A percentile compares a stretch with the other conserved stretches of the same genome.
Conservation (phyloP, 2,113 vertebrate genomes). For the Trinectes maculatus region DNA sequence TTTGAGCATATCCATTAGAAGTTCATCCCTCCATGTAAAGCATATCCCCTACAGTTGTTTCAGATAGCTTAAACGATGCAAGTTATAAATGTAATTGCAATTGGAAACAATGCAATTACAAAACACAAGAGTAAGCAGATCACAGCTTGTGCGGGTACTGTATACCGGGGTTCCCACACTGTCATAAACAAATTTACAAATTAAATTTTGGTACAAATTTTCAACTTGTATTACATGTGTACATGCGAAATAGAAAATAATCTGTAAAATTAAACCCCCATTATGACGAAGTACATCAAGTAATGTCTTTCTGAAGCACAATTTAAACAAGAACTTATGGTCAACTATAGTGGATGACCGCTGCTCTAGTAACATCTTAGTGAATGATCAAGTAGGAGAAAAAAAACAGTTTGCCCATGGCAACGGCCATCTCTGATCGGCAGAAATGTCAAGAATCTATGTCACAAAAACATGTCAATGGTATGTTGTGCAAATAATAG, state of each 20-base stretch:
- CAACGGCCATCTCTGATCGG: constrained; percentile 43
- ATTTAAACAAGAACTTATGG: constrained; percentile 17
- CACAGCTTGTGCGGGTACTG: no score
- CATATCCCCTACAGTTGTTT: no score
- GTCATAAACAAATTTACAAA: no score
- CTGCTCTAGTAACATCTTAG: constrained; percentile 47
- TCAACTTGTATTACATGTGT: no score
- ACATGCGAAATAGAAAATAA: not conserved
- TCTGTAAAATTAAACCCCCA: no score
- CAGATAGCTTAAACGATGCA: not conserved
- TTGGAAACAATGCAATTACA: no score
- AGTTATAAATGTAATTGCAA: not conserved
- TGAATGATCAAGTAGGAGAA: constrained; percentile 48
- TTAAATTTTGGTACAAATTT: no score
- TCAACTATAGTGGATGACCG: constrained; percentile 27
- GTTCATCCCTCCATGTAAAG: not conserved
- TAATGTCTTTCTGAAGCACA: not conserved
- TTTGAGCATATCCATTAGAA: no score
- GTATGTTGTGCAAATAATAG: constrained; percentile 45
- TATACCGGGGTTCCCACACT: no score
- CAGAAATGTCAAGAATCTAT: constrained; percentile 69
- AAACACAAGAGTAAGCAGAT: no score
- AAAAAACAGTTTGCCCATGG: constrained; percentile 37
- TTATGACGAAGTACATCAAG: not conserved
- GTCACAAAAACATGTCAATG: constrained; percentile 50